phyloP scores from a whole-genome alignment of 1,140 invertebrate species.

The Dendrolimus kikuchii region DNA sequence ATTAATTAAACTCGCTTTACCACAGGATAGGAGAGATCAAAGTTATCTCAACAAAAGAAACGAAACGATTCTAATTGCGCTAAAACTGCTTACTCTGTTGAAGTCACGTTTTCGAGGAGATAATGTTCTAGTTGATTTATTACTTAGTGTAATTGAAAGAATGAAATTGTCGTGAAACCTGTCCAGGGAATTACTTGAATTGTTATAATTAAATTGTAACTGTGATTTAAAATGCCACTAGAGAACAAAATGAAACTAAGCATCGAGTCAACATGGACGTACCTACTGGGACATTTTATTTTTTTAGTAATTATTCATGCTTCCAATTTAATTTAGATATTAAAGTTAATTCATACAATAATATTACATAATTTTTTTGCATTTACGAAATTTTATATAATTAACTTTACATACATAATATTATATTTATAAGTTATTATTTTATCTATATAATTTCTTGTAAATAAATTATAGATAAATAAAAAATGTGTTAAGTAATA shows the following conservation, averaged over 20 bases:
- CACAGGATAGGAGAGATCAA: slow-evolving; percentile 10
- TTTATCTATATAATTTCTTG: too few relatives aligned
- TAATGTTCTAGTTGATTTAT: slow-evolving; percentile 10
- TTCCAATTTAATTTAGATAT: too few relatives aligned
- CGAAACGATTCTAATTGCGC: slow-evolving; percentile 12
- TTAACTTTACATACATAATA: too few relatives aligned
- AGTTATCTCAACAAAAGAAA: slow-evolving; percentile 11
- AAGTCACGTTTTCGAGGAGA: slow-evolving; percentile 11
- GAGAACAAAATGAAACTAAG: not conserved
- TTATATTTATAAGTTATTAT: too few relatives aligned
- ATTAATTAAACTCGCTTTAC: slow-evolving; percentile 9
- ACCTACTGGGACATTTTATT: not conserved
- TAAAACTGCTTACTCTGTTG: slow-evolving; percentile 6
- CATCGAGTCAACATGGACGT: not conserved
- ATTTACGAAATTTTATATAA: too few relatives aligned
- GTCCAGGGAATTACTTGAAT: not conserved
- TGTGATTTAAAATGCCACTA: not conserved
- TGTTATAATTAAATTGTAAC: not conserved
- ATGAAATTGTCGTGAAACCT: not conserved
- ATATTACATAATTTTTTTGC: too few relatives aligned
- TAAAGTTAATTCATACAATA: too few relatives aligned
- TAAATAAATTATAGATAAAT: too few relatives aligned
- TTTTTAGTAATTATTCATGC: too few relatives aligned
- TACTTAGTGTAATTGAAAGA: slow-evolving; percentile 16
- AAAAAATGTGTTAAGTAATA: too few relatives aligned